A percentile compares a stretch with the other conserved stretches of the same genome.
These are phyloP conservation scores for Caenorhabditis sp. DNA, from an alignment of 2,888 invertebrate species.

Conservation along the genomic window DNA sequence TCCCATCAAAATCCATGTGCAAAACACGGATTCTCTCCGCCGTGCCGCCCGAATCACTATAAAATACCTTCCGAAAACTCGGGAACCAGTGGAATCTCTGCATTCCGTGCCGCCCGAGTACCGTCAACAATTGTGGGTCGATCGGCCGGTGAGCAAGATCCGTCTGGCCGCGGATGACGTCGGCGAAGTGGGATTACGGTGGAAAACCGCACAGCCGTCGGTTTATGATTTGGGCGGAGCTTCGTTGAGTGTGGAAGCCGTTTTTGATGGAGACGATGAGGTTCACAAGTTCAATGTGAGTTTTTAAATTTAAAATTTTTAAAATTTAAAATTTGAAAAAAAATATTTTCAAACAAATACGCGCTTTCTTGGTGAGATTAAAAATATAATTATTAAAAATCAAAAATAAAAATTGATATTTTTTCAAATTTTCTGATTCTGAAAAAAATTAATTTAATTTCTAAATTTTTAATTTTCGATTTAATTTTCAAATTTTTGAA, in stretches of 20 bases:
- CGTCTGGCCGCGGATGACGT: neutral
- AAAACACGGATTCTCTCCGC: conserved; percentile 30
- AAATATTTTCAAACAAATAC: neutral
- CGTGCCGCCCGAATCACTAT: conserved; percentile 19
- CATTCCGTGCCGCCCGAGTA: conserved; percentile 55
- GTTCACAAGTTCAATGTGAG: neutral
- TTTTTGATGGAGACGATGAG: conserved; percentile 41
- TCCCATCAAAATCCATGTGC: conserved; percentile 30
- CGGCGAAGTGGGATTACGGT: conserved; percentile 9
- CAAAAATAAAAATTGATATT: no score
- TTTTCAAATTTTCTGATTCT: no score
- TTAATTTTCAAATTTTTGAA: no score
- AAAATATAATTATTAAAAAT: no score
- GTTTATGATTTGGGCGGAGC: conserved; percentile 61
- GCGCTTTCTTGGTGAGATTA: no score
- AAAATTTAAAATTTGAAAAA: neutral
- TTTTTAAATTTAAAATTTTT: conserved; percentile 7
- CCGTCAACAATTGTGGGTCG: conserved; percentile 68
- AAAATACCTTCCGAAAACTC: conserved; percentile 32
- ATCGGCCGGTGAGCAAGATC: conserved; percentile 41
- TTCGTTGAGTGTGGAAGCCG: conserved; percentile 51
- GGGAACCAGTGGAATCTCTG: conserved; percentile 50
- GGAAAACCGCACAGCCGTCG: conserved; percentile 49
- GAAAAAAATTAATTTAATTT: no score
- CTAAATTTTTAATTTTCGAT: no score